Evolutionary conservation across 2,888 invertebrate genomes (phyloP).

Genomic region (Plebejus argus): DNA sequence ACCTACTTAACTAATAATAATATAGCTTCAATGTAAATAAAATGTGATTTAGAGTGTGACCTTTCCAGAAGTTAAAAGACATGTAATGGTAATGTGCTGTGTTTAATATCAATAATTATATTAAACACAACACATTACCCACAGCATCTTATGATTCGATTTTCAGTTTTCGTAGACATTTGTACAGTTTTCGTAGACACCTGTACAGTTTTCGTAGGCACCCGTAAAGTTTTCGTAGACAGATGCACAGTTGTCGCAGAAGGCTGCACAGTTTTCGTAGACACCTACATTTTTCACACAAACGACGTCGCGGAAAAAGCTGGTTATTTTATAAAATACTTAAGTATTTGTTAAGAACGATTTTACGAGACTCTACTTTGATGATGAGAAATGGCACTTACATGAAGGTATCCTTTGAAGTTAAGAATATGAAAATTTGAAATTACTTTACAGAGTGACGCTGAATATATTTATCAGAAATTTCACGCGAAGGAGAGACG

Average conservation of each 20-base stretch:
- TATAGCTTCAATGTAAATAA: no score
- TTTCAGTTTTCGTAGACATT: no score
- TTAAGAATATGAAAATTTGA: constrained; percentile 10
- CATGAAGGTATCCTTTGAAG: constrained; percentile 16
- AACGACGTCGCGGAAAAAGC: neutral
- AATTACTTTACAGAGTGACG: constrained; percentile 2
- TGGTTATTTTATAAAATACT: constrained; percentile 3
- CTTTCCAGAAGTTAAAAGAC: no score
- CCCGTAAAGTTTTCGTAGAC: no score
- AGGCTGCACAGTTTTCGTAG: no score
- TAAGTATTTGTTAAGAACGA: neutral
- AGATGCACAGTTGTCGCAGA: no score
- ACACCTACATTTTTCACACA: neutral
- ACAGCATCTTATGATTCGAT: no score
- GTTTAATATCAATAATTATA: no score
- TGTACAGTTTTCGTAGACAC: neutral
- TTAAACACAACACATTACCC: no score
- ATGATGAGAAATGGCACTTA: neutral
- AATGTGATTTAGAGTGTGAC: no score
- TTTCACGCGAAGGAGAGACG: neutral
- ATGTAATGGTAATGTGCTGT: no score
- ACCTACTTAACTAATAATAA: no score
- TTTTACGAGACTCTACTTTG: neutral
- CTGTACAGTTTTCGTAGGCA: neutral
- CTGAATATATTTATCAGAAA: constrained; percentile 14